These are phyloP conservation scores for Apamea epomidion DNA, from an alignment of 2,888 invertebrate species.

Conservation along the genomic window DNA sequence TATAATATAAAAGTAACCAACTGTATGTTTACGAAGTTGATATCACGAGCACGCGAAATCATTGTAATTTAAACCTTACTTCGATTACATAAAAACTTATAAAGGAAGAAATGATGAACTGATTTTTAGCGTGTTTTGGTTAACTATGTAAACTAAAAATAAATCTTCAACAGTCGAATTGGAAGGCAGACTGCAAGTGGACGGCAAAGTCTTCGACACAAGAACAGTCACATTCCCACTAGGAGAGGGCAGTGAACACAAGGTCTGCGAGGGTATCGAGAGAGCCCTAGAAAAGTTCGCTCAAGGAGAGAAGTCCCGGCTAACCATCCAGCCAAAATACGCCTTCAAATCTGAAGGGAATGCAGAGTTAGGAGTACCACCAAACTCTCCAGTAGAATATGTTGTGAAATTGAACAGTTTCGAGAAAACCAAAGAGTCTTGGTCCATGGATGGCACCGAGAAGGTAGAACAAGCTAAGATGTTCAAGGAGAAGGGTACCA, in stretches of 20 bases:
- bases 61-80: slow-evolving; percentile 13
- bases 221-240: slow-evolving; percentile 95
- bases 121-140: not conserved
- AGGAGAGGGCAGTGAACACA: slow-evolving; percentile 95
- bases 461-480: slow-evolving; percentile 95
- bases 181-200: slow-evolving; percentile 89
- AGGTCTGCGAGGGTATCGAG: slow-evolving; percentile 95
- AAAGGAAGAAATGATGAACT: not conserved
- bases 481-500: slow-evolving; percentile 97
- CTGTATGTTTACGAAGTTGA: not conserved
- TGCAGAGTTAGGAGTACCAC: slow-evolving; percentile 93
- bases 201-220: slow-evolving; percentile 94
- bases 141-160: not conserved
- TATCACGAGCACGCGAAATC: not conserved
- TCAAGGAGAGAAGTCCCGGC: slow-evolving; percentile 94
- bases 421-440: slow-evolving; percentile 94
- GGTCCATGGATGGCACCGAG: slow-evolving; percentile 95
- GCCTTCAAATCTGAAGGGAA: slow-evolving; percentile 95
- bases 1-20: not conserved
- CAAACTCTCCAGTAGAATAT: slow-evolving; percentile 95
- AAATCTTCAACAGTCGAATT: slow-evolving; percentile 92
- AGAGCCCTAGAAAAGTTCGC: slow-evolving; percentile 95
- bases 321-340: slow-evolving; percentile 94
- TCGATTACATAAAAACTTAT: not conserved
- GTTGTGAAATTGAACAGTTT: slow-evolving; percentile 95